Base-by-base conservation (phyloP, 37 sponge, comb jelly and placozoan genomes). In the Beroe forskalii region DNA sequence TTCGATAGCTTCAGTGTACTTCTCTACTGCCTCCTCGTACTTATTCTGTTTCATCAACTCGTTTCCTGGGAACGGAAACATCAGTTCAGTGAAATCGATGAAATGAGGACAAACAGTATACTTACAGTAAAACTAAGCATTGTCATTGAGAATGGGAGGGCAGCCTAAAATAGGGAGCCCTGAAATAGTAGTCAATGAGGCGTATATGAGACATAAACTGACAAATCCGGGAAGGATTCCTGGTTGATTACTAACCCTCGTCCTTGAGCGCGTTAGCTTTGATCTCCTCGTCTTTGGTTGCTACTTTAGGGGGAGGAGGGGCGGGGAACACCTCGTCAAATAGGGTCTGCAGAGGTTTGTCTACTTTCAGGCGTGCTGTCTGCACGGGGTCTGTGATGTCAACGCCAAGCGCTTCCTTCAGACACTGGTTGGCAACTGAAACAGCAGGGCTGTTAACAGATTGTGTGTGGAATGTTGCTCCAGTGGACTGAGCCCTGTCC, bases 11-110 rank as follows among this genome's bases (percentile, higher is more conserved):
- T 41, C 86, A 3, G 86, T n/a, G 27, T 80, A 80, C 32, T 80
- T 80, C 40, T 80, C 86, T 3, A 80, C 35, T 23, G 86, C 86
- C 41, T 80, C 86, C 28, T 80, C 86, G 60, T 80, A 80, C 30
- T 80, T 80, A 55, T 80, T 80, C 86, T 80, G 86, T 24, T 80
- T 80, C 86, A 80, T 80, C 6, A 80, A 55, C 6, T 80, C 86
- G 32, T 80, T 80, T 43, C 86, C 72, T 69, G 72, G 20, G 25
- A 55, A 55, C 9, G n/a, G n/a, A n/a, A n/a, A n/a, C n/a, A n/a
- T n/a, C n/a, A n/a, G n/a, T n/a, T n/a, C n/a, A n/a, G n/a, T n/a
- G n/a, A n/a, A n/a, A n/a, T n/a, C n/a, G n/a, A n/a, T n/a, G n/a
- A n/a, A n/a, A n/a, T n/a, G n/a, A n/a, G n/a, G n/a, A n/a, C n/a